Percentiles rank a stretch among this genome's conserved stretches.
Evolutionary conservation across 1,140 invertebrate species (phyloP).

Genomic region (Zeugodacus cucurbitae): DNA sequence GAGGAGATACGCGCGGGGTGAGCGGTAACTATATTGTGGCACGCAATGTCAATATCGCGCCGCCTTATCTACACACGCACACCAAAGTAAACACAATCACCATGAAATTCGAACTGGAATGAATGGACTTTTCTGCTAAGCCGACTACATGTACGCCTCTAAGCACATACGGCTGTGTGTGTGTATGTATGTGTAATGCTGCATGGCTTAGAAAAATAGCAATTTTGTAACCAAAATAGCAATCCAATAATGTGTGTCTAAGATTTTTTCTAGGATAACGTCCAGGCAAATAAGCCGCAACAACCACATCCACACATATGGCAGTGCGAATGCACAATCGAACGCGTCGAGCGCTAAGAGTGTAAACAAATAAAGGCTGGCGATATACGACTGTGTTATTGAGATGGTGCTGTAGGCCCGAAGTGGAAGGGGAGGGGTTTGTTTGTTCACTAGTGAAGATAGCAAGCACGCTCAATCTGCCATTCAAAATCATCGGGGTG

Average conservation of each 20-base stretch:
- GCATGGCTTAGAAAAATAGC: neutral
- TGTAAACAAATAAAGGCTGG: neutral
- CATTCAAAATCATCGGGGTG: neutral
- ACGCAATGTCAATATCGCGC: conserved; percentile 25
- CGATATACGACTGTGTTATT: neutral
- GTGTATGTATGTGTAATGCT: neutral
- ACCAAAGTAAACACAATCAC: conserved; percentile 8
- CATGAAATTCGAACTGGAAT: neutral
- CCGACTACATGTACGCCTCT: neutral
- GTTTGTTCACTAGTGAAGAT: neutral
- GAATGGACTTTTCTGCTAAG: neutral
- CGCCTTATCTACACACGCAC: neutral
- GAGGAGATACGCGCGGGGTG: neutral
- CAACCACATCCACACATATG: neutral
- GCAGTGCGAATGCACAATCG: neutral
- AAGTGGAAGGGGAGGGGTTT: neutral
- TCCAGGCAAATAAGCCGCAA: neutral
- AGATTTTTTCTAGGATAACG: conserved; percentile 3
- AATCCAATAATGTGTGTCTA: conserved; percentile 36
- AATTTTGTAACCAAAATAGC: conserved; percentile 28
- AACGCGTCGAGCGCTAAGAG: neutral
- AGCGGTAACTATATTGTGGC: neutral
- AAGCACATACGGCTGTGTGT: neutral
- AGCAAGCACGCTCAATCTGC: neutral
- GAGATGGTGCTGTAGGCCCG: neutral